Evolutionary conservation across 2,797 vertebrate species (phyloP).

Genomic region (Poeciliopsis presidionis): DNA sequence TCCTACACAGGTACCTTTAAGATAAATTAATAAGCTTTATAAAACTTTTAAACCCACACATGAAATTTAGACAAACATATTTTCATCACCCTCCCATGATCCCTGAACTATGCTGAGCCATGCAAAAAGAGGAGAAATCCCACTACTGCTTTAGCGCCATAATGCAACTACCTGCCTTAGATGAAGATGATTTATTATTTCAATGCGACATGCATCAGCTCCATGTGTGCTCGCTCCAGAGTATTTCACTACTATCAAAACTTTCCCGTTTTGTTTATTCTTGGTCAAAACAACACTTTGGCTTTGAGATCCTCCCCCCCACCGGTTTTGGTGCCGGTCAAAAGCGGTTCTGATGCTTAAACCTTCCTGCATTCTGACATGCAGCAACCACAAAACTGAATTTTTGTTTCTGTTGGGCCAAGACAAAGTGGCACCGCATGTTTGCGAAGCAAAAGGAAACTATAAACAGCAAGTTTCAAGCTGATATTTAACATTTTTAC

Average conservation of each 20-base stretch:
- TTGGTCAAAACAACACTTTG: slow-evolving; percentile 69
- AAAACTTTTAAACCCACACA: slow-evolving; percentile 64
- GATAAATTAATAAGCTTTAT: slow-evolving; percentile 74
- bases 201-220: slow-evolving; percentile 65
- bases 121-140: slow-evolving; percentile 69
- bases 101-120: slow-evolving; percentile 63
- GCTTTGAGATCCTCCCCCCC: slow-evolving; percentile 50
- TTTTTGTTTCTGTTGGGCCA: background rate
- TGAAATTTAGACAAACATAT: slow-evolving; percentile 51
- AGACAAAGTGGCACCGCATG: background rate
- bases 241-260: slow-evolving; percentile 40
- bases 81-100: slow-evolving; percentile 28
- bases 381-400: background rate
- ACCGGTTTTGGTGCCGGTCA: background rate
- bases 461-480: background rate
- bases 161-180: slow-evolving; percentile 33
- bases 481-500: background rate
- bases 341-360: background rate
- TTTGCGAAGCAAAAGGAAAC: background rate
- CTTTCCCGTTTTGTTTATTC: slow-evolving; percentile 38
- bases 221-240: slow-evolving; percentile 47
- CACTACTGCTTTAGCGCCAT: slow-evolving; percentile 43
- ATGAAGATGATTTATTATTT: slow-evolving; percentile 50
- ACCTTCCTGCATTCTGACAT: background rate
- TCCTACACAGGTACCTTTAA: slow-evolving; percentile 56